A percentile compares a stretch with the other conserved stretches of the same genome.
Evolutionary conservation across 2,888 invertebrate genomes (phyloP).

Genomic region (Euplagia quadripunctaria): DNA sequence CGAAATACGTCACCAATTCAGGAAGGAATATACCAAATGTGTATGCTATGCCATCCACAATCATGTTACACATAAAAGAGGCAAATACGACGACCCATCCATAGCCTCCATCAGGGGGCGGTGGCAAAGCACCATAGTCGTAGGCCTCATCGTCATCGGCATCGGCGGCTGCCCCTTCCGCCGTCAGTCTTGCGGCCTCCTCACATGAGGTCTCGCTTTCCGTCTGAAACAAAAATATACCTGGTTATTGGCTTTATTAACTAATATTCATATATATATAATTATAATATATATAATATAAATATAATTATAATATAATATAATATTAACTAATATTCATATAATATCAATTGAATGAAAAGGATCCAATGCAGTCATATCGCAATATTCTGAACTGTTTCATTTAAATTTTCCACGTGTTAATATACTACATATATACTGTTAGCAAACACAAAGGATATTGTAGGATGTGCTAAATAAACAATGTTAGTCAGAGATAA

Average conservation of each 20-base stretch:
- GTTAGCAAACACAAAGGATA: neutral
- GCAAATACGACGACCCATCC: conserved; percentile 98
- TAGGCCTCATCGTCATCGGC: conserved; percentile 89
- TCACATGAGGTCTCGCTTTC: conserved; percentile 96
- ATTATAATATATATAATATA: too few relatives aligned
- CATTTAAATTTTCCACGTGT: neutral
- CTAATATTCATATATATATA: conserved; percentile 25
- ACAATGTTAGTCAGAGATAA: conserved; percentile 4
- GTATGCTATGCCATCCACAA: conserved; percentile 99
- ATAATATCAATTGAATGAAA: conserved; percentile 42
- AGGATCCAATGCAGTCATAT: conserved; percentile 46
- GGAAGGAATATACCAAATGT: conserved; percentile 97
- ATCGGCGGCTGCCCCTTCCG: conserved; percentile 86
- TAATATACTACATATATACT: neutral
- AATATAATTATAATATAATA: too few relatives aligned
- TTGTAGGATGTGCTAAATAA: neutral
- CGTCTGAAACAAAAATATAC: conserved; percentile 87
- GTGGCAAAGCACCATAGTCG: conserved; percentile 93
- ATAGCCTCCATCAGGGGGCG: conserved; percentile 96
- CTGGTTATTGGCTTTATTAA: conserved; percentile 26
- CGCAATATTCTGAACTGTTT: conserved; percentile 44
- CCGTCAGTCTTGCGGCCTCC: conserved; percentile 93
- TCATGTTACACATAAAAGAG: conserved; percentile 98
- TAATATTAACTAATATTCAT: too few relatives aligned
- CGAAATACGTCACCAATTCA: conserved; percentile 93